Percentiles rank a stretch among this genome's conserved stretches.
Evolutionary conservation across 2,888 invertebrate species (phyloP).

Genomic region (Heteropelma amictum): DNA sequence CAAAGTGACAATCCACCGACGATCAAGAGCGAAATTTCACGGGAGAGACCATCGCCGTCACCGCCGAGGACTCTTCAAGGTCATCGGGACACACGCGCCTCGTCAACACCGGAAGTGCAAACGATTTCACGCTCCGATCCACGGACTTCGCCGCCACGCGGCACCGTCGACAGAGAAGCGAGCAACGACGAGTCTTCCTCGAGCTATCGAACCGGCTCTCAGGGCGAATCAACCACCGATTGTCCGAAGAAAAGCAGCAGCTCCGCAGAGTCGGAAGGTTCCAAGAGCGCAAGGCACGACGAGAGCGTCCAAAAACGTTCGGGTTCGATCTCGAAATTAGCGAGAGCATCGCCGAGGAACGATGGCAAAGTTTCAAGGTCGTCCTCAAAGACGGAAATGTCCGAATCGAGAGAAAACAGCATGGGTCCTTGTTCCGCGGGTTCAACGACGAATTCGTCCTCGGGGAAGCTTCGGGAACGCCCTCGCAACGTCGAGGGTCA

Average conservation of each 20-base stretch:
- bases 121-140: slow-evolving; percentile 26
- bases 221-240: slow-evolving; percentile 2
- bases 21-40: slow-evolving; percentile 4
- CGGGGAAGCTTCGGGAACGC: slow-evolving; percentile 57
- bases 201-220: slow-evolving; percentile 27
- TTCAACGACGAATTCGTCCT: slow-evolving; percentile 54
- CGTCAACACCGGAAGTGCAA: slow-evolving; percentile 31
- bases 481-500: slow-evolving; percentile 61
- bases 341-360: slow-evolving; percentile 58
- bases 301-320: slow-evolving; percentile 57
- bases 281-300: slow-evolving; percentile 58
- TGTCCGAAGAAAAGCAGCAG: too few relatives aligned
- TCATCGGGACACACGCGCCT: slow-evolving; percentile 12
- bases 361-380: slow-evolving; percentile 60
- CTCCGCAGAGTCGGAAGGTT: slow-evolving; percentile 12
- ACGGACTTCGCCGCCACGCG: slow-evolving; percentile 31
- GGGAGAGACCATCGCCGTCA: slow-evolving; percentile 30
- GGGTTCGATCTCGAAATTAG: slow-evolving; percentile 60
- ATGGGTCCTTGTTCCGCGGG: slow-evolving; percentile 2
- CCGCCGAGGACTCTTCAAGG: slow-evolving; percentile 6
- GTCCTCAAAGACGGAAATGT: slow-evolving; percentile 57
- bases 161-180: slow-evolving; percentile 33
- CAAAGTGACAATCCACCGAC: slow-evolving; percentile 61
- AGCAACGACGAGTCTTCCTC: slow-evolving; percentile 32
- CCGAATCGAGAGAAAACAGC: slow-evolving; percentile 15